Evolutionary conservation across 2,888 invertebrate genomes (phyloP), one percentile per base, ranked within the genome.

Genomic region (Syrphus vitripennis): DNA sequence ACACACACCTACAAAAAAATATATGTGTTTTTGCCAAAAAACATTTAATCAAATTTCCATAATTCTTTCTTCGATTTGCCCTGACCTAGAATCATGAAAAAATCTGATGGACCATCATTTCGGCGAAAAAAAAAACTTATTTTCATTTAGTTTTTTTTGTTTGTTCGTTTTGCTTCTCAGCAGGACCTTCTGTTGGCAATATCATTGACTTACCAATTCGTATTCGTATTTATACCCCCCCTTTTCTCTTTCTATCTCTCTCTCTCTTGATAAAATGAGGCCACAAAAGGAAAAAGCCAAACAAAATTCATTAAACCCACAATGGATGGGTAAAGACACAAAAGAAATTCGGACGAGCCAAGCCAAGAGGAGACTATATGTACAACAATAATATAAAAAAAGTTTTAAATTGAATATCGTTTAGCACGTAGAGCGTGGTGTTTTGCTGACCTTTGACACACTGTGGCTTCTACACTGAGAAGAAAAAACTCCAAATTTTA

Each of bases 251-350:
- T 34, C 34, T 12, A 1, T 34, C 29, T 53, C 19, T 4, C 19
- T 26, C n/a, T n/a, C 24, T 45, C 29, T 31, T 67, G 12, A 34
- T 34, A n/a, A 69, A 78, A 74, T 59, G 61, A 53, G 21, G 37
- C 69, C 74, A 79, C 79, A 79, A 74, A 70, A 69, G 55, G 67
- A 29, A 74, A 57, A 40, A 74, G 16, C 16, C 79, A 37, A 83
- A 79, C 59, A 59, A 83, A 83, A 83, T 83, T 83, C 83, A 83
- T 83, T 83, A 83, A 74, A 70, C 34, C 78, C 53, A 61, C n/a
- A 61, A 59, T 59, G 59, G 72, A 82, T 72, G 45, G 72, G 34
- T 50, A 5, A 37, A 74, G 79, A 48, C 79, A 79, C 74, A 61
- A 55, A 57, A 48, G 74, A 69, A 74, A 74, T 69, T 74, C 69